These are phyloP conservation scores for Invenusta paracnida DNA, from an alignment of 2,888 invertebrate species.

Conservation along the genomic window DNA sequence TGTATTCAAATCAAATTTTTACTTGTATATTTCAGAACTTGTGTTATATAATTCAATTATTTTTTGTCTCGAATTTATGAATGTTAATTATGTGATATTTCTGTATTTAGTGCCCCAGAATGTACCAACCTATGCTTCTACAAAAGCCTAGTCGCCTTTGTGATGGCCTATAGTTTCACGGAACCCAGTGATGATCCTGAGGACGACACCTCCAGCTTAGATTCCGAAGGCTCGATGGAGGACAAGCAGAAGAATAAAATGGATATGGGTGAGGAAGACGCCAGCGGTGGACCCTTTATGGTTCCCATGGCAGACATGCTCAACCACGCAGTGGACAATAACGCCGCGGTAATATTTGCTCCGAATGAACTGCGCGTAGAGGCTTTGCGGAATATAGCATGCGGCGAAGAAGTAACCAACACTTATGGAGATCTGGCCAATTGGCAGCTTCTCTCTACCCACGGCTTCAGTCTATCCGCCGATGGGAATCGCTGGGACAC, in stretches of 20 bases:
- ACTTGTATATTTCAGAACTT: no score
- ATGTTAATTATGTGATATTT: neutral
- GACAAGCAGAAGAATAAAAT: slow-evolving; percentile 42
- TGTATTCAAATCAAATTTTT: no score
- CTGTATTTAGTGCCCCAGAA: slow-evolving; percentile 37
- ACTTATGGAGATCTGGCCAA: slow-evolving; percentile 59
- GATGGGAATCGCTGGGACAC: slow-evolving; percentile 56
- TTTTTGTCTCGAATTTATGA: neutral
- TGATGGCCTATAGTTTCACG: slow-evolving; percentile 62
- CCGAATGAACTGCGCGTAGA: slow-evolving; percentile 56
- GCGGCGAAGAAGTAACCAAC: slow-evolving; percentile 60
- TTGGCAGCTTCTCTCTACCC: slow-evolving; percentile 58
- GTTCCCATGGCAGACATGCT: slow-evolving; percentile 60
- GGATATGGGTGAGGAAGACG: neutral
- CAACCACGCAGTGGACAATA: slow-evolving; percentile 58
- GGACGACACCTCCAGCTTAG: slow-evolving; percentile 49
- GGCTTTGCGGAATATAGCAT: slow-evolving; percentile 51
- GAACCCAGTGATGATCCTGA: slow-evolving; percentile 50
- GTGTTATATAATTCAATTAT: no score
- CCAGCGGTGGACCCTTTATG: slow-evolving; percentile 49
- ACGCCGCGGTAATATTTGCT: slow-evolving; percentile 57
- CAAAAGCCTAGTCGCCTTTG: slow-evolving; percentile 59
- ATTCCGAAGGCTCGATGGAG: slow-evolving; percentile 47
- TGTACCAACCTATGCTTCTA: slow-evolving; percentile 52
- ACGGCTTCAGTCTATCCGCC: slow-evolving; percentile 57